Evolutionary conservation across 2,113 vertebrate genomes (phyloP), one percentile per base, ranked within the genome.

Genomic region (Heliornis fulica): DNA sequence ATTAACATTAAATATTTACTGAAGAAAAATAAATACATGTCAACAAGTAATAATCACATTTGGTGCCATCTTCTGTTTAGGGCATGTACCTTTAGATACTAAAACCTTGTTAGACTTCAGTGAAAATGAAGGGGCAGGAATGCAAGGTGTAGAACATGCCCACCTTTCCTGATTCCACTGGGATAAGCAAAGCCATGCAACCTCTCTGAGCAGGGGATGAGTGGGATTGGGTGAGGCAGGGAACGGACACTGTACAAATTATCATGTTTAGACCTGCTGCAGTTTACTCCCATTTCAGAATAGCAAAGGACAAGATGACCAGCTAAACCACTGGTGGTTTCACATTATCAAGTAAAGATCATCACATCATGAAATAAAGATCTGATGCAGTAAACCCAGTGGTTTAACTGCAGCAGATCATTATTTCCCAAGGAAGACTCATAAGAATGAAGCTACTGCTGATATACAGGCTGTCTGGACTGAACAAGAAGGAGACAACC

Each of bases 1-100:
- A 51, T 84, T 91, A 91, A 53, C 50, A 82, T 60, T 20, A 93
- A 92, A 57, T 77, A 96, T 71, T 85, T 94, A 79, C 29, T 54
- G 76, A 64, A 69, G 40, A 69, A 66, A 61, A 89, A 31, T 17
- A 85, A 91, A 93, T 29, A 69, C 5, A 63, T 38, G 82, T 87
- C 60, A 78, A 59, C 2, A 66, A 70, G 32, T 36, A 83, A 77
- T 29, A 85, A 74, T 46, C 23, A 80, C 31, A 51, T 86, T 80
- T 83, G 22, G 31, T 51, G 16, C 21, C 60, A 4, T 12, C 81
- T 82, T 75, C 36, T 80, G 10, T 63, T 89, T 38, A 72, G 16
- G 43, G 14, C 10, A 72, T 0, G 1, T 31, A 43, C 3, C 6
- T 75, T 48, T 45, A 63, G 28, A 54, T 28, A 61, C 2, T 11